A percentile compares a stretch with the other conserved stretches of the same genome.
Conservation (phyloP, 2,113 vertebrate genomes). For the Etheostoma spectabile region DNA sequence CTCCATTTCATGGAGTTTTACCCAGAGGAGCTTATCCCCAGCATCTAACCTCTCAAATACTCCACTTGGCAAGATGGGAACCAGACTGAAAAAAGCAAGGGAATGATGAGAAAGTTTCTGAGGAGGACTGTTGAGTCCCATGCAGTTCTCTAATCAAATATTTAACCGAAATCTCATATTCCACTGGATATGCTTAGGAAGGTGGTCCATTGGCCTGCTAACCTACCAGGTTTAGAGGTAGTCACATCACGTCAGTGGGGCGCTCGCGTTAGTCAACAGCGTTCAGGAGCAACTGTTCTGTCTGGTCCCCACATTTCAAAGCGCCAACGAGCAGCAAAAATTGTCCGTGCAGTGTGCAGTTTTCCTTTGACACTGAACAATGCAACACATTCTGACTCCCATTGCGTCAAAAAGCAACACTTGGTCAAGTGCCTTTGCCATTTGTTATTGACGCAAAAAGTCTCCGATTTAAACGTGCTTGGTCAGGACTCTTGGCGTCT, state of each 20-base stretch:
- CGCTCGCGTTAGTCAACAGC: too few species aligned
- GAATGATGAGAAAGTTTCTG: constrained; percentile 59
- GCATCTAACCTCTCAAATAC: constrained; percentile 63
- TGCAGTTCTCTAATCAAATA: constrained; percentile 31
- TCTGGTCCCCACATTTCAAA: too few species aligned
- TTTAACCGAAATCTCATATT: background rate
- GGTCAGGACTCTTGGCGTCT: too few species aligned
- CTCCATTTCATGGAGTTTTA: constrained; percentile 91
- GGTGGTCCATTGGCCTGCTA: background rate
- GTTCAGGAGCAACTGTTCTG: too few species aligned
- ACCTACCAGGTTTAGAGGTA: background rate
- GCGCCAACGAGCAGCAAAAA: too few species aligned
- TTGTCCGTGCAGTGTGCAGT: too few species aligned
- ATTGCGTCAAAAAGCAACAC: too few species aligned
- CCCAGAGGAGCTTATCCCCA: constrained; percentile 78
- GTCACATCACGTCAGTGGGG: background rate
- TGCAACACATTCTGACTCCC: too few species aligned
- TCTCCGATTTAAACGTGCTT: too few species aligned
- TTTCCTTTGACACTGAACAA: too few species aligned
- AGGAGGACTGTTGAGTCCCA: constrained; percentile 20
- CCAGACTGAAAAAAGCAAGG: constrained; percentile 37
- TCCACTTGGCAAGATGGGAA: constrained; percentile 64
- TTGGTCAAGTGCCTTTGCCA: too few species aligned
- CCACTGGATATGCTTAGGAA: background rate
- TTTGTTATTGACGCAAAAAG: too few species aligned